Evolutionary conservation across 2,797 vertebrate species (phyloP).

Genomic region (Sebastes kiyomatsui): DNA sequence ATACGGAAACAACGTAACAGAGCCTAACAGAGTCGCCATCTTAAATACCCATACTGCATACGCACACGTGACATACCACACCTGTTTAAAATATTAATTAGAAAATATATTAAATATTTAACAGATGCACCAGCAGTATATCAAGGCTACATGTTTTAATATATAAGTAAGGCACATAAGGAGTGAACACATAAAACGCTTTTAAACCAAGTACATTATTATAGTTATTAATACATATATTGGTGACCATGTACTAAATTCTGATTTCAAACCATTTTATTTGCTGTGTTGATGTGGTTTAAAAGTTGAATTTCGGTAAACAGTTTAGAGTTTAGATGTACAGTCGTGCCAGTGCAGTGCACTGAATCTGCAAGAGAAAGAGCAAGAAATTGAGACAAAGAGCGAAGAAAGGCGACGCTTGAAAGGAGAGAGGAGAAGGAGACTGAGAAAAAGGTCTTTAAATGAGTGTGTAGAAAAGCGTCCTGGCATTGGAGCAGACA

Average conservation of each 20-base stretch:
- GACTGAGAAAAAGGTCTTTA: conserved; percentile 36
- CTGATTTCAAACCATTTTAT: not conserved
- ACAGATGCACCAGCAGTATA: no score
- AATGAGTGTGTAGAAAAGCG: conserved; percentile 60
- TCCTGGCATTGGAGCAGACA: conserved; percentile 73
- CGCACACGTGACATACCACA: no score
- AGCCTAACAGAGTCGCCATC: rapidly evolving
- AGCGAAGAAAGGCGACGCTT: conserved; percentile 18
- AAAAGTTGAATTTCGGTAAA: not conserved
- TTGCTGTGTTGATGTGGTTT: not conserved
- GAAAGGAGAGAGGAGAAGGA: conserved; percentile 24
- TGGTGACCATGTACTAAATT: not conserved
- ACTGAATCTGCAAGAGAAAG: conserved; percentile 28
- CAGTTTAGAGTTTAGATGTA: not conserved
- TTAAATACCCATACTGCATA: no score
- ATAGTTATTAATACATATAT: not conserved
- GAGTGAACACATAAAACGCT: not conserved
- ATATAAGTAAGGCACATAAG: no score
- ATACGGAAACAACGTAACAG: rapidly evolving
- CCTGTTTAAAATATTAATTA: no score
- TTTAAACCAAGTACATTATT: not conserved
- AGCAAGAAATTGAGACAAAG: conserved; percentile 29
- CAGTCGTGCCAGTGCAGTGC: conserved; percentile 7
- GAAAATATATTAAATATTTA: no score
- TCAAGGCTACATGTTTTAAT: no score